phyloP scores from a whole-genome alignment of 2,888 invertebrate species.

The Zaprionus obscuricornis region DNA sequence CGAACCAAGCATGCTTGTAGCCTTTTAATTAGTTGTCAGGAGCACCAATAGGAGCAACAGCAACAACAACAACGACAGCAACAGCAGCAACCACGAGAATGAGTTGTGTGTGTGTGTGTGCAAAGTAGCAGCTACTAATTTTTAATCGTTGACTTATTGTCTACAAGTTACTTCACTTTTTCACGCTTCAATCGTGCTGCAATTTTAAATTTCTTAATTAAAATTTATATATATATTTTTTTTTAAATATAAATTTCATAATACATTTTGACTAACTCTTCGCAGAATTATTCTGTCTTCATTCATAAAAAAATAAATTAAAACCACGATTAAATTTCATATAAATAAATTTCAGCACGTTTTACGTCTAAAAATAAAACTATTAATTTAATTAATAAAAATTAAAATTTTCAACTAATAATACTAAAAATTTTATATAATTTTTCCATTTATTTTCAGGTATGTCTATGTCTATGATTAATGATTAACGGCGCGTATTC shows the following conservation, averaged over 20 bases:
- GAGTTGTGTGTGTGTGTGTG: conserved; percentile 7
- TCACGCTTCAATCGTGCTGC: no score
- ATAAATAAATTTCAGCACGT: no score
- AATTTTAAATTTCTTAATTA: no score
- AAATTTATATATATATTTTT: no score
- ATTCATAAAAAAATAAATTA: no score
- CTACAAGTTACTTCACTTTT: no score
- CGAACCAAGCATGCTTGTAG: conserved; percentile 56
- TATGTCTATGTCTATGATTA: conserved; percentile 25
- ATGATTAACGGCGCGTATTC: neutral
- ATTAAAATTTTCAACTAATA: neutral
- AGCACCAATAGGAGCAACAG: conserved; percentile 27
- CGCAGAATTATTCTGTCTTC: no score
- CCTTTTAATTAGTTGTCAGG: conserved; percentile 71
- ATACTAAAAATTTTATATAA: conserved; percentile 10
- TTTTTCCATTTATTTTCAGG: conserved; percentile 37
- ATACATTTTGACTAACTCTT: no score
- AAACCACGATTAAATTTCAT: no score
- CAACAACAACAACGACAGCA: conserved; percentile 14
- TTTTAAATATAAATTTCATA: no score
- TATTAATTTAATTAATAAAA: conserved; percentile 13
- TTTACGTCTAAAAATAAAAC: neutral
- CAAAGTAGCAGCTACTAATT: conserved; percentile 55
- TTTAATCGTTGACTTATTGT: conserved; percentile 63
- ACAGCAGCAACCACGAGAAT: neutral